These are phyloP conservation scores for Pseudomugil gertrudae DNA, from an alignment of 2,797 vertebrate genomes.

Conservation along the genomic window DNA sequence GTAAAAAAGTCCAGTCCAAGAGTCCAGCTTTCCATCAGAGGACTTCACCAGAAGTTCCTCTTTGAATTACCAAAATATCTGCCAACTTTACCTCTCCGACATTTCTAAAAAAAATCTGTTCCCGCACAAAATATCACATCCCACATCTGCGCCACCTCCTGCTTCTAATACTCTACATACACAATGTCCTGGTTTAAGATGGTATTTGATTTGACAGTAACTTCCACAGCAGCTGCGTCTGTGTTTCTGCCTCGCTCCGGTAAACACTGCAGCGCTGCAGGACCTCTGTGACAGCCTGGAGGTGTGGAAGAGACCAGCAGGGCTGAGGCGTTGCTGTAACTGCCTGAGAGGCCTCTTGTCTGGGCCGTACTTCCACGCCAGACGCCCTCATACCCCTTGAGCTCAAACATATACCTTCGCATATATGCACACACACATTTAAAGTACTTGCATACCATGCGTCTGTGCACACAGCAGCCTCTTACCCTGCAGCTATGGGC, in stretches of 20 bases:
- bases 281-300: slow-evolving; percentile 56
- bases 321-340: slow-evolving; percentile 4
- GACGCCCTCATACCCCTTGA: slow-evolving; percentile 23
- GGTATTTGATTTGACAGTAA: background rate
- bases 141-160: slow-evolving; percentile 14
- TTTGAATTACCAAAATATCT: slow-evolving; percentile 14
- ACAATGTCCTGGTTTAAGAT: background rate
- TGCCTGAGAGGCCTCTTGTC: slow-evolving; percentile 39
- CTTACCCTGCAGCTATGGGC: slow-evolving; percentile 36
- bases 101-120: slow-evolving; percentile 31
- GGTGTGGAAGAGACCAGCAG: slow-evolving; percentile 25
- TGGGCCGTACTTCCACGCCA: slow-evolving; percentile 24
- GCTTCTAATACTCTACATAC: slow-evolving; percentile 19
- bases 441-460: slow-evolving; percentile 9
- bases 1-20: too few relatives aligned
- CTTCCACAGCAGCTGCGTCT: slow-evolving; percentile 18
- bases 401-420: slow-evolving; percentile 25
- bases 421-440: slow-evolving; percentile 29
- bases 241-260: slow-evolving; percentile 1
- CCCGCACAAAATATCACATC: slow-evolving; percentile 22
- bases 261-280: slow-evolving; percentile 27
- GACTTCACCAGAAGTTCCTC: slow-evolving; percentile 23
- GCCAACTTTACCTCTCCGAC: slow-evolving; percentile 4
- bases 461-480: slow-evolving; percentile 26
- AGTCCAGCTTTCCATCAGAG: background rate